phyloP scores from a whole-genome alignment of 2,113 vertebrate species.

The Hirundichthys speculiger region DNA sequence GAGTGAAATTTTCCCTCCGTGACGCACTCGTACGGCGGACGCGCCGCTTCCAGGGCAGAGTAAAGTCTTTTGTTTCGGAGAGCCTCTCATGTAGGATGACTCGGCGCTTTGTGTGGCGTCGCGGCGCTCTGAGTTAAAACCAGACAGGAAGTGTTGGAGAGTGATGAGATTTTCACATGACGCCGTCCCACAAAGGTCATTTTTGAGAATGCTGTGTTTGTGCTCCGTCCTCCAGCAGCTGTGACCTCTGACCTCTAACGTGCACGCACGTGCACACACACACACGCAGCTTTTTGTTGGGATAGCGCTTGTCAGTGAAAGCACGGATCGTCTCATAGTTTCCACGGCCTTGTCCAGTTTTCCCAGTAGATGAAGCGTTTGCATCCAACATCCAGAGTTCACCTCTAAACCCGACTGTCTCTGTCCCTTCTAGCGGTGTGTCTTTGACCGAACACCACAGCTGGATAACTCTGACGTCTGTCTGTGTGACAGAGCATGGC shows the following conservation, averaged over 20 bases:
- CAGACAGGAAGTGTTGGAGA: conserved; percentile 36
- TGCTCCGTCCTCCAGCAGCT: conserved; percentile 66
- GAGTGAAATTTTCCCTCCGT: too few relatives aligned
- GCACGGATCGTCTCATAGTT: conserved; percentile 44
- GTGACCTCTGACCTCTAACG: conserved; percentile 52
- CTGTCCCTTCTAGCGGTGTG: not conserved
- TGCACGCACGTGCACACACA: too few relatives aligned
- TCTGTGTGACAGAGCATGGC: not conserved
- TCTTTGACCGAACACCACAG: not conserved
- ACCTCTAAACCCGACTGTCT: conserved; percentile 19
- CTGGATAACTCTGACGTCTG: not conserved
- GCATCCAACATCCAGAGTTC: conserved; percentile 22
- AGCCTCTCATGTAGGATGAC: not conserved
- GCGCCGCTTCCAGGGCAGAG: too few relatives aligned
- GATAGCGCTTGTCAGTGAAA: conserved; percentile 45
- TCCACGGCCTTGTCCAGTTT: conserved; percentile 51
- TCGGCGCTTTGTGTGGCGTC: not conserved
- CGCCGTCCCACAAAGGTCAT: conserved; percentile 25
- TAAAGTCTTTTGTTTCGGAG: not conserved
- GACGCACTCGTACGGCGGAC: too few relatives aligned
- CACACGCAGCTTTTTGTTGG: conserved; percentile 17
- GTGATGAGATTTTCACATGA: conserved; percentile 49
- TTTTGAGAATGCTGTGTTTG: conserved; percentile 47
- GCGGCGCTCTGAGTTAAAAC: not conserved
- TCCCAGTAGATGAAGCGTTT: conserved; percentile 30